Conservation (phyloP, 2,888 invertebrate species). For the Amphipyra tragopoginis region DNA sequence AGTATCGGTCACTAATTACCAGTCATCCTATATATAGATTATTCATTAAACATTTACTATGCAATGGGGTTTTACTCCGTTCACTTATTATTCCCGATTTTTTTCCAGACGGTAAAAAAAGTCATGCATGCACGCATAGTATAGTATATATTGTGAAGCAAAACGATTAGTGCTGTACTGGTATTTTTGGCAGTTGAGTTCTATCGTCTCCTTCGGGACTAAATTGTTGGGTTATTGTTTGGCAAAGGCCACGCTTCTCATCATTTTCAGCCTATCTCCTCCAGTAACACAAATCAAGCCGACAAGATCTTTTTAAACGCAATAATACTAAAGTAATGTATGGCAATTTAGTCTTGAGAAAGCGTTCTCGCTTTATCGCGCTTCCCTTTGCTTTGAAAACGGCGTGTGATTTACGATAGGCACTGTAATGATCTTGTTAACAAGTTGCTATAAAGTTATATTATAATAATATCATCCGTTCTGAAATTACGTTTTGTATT, state of each 20-base stretch:
- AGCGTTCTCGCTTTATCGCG: constrained; percentile 52
- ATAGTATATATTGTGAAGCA: no score
- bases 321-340: constrained; percentile 57
- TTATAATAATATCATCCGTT: constrained; percentile 39
- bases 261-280: constrained; percentile 41
- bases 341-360: constrained; percentile 55
- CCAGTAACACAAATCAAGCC: constrained; percentile 52
- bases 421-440: constrained; percentile 62
- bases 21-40: no score
- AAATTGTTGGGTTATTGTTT: constrained; percentile 23
- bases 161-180: no score
- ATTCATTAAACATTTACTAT: no score
- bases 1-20: no score
- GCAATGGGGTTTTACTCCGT: no score
- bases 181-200: no score
- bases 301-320: constrained; percentile 57
- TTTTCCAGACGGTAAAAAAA: no score
- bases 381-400: constrained; percentile 53
- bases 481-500: constrained; percentile 29
- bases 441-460: constrained; percentile 55
- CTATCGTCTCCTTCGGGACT: not conserved
- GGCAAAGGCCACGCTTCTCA: constrained; percentile 10
- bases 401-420: constrained; percentile 59
- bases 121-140: no score
- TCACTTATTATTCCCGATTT: no score